phyloP scores from a whole-genome alignment of 2,113 vertebrate genomes.

The Macquaria australasica region DNA sequence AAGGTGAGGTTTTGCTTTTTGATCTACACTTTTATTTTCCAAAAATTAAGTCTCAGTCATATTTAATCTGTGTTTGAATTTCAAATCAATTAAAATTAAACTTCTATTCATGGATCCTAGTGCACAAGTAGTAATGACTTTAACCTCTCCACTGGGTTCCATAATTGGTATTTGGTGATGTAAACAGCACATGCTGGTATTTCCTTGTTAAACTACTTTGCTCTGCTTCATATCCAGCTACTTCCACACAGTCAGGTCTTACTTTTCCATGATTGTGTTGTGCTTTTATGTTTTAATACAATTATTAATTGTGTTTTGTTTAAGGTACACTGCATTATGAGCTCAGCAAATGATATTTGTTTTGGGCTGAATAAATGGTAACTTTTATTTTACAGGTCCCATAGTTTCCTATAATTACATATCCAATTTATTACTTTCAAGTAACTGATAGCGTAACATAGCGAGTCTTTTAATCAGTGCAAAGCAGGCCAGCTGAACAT shows the following conservation, averaged over 20 bases:
- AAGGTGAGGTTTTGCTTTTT: constrained; percentile 5
- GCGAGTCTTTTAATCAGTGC: background rate
- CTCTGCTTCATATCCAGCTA: background rate
- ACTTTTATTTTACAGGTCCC: background rate
- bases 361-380: background rate
- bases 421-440: background rate
- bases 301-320: background rate
- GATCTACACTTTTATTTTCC: background rate
- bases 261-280: background rate
- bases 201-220: background rate
- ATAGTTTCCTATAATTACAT: background rate
- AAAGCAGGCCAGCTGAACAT: background rate
- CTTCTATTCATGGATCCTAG: background rate
- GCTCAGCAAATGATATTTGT: background rate
- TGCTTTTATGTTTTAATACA: background rate
- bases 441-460: background rate
- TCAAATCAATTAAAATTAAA: background rate
- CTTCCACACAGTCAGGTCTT: background rate
- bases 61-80: background rate
- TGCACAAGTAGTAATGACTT: background rate
- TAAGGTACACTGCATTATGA: background rate
- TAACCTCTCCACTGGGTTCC: background rate
- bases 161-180: background rate
- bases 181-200: background rate
- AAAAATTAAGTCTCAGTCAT: background rate